phyloP scores from a whole-genome alignment of 2,113 vertebrate genomes.

The Syngnathus typhle region DNA sequence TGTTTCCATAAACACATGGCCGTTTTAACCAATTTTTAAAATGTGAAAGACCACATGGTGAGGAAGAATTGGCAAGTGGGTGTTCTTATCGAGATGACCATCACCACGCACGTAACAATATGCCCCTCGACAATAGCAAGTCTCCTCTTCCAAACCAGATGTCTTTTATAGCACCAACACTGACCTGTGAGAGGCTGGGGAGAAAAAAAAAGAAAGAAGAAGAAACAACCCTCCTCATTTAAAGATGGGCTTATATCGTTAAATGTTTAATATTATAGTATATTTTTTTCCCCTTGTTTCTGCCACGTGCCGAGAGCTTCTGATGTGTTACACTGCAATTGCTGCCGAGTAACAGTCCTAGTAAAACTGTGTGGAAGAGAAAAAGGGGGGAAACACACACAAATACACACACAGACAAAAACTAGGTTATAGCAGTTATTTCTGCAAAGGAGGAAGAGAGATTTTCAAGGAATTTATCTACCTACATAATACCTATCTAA shows the following conservation, averaged over 20 bases:
- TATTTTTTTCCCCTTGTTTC: not conserved
- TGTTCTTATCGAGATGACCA: not conserved
- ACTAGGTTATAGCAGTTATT: constrained; percentile 48
- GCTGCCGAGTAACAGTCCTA: constrained; percentile 24
- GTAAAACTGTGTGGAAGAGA: constrained; percentile 7
- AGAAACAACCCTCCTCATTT: not conserved
- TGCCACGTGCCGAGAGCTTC: constrained; percentile 19
- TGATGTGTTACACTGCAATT: constrained; percentile 12
- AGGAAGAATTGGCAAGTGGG: not conserved
- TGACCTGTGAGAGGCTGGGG: not conserved
- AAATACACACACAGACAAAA: constrained; percentile 19
- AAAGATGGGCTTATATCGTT: no score
- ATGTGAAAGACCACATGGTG: not conserved
- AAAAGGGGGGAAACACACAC: constrained; percentile 6
- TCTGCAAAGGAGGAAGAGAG: constrained; percentile 47
- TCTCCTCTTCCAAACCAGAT: not conserved
- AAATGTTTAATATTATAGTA: no score
- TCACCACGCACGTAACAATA: not conserved
- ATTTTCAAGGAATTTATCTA: constrained; percentile 25
- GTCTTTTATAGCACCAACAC: not conserved
- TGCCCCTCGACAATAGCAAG: not conserved
- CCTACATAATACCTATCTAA: not conserved
- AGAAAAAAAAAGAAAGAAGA: not conserved
- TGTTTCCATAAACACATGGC: not conserved
- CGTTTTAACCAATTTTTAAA: not conserved